A percentile compares a stretch with the other conserved stretches of the same genome.
These are phyloP conservation scores for Nothobranchius kuhntae DNA, from an alignment of 2,113 vertebrate species.

Conservation along the genomic window DNA sequence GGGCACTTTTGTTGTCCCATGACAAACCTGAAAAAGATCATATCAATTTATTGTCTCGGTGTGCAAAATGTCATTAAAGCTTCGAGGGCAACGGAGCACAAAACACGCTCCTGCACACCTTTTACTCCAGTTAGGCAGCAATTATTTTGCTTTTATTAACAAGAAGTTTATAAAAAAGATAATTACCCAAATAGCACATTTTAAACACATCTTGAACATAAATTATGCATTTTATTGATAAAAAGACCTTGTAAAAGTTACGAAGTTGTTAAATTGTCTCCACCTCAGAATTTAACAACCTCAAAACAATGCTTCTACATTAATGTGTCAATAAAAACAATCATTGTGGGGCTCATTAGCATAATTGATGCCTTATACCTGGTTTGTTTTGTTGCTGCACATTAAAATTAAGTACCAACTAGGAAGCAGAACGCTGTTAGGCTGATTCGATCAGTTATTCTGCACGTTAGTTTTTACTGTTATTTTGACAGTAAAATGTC, in stretches of 20 bases:
- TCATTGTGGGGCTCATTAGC: background rate
- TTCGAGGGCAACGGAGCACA: background rate
- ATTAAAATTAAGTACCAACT: background rate
- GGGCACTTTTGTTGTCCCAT: slow-evolving; percentile 53
- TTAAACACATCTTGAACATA: background rate
- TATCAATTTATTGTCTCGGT: slow-evolving; percentile 15
- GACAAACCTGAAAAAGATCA: slow-evolving; percentile 45
- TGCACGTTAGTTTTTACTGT: background rate
- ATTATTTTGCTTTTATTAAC: background rate
- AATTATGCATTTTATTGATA: background rate
- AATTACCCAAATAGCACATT: background rate
- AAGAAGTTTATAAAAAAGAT: background rate
- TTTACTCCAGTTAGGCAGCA: background rate
- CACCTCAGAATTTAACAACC: too few species aligned
- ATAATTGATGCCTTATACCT: slow-evolving; percentile 8
- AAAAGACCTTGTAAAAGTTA: background rate
- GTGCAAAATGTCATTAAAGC: slow-evolving; percentile 3
- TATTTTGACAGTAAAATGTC: slow-evolving; percentile 9
- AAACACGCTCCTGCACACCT: background rate
- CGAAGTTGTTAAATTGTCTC: background rate
- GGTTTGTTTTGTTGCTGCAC: background rate
- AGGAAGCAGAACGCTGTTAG: background rate
- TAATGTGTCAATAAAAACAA: slow-evolving; percentile 5
- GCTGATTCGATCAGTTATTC: background rate
- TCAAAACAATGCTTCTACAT: background rate